Conservation (phyloP, 1,140 invertebrate species). For the Bombus waltoni region DNA sequence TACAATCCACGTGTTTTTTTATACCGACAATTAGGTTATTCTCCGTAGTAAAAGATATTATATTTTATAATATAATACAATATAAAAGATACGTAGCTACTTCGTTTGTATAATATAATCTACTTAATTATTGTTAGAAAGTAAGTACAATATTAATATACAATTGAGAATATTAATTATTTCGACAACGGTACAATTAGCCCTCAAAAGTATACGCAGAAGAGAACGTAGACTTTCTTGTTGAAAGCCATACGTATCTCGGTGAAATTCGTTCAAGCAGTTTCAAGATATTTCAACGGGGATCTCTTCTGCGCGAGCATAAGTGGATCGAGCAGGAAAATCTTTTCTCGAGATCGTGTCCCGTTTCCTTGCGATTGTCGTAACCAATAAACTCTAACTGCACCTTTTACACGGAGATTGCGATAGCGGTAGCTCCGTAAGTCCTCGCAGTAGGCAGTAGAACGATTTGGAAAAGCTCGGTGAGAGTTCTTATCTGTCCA, state of each 20-base stretch:
- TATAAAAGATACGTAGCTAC: too few species aligned
- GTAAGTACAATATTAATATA: too few species aligned
- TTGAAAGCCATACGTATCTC: neutral
- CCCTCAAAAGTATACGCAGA: neutral
- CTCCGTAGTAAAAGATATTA: too few species aligned
- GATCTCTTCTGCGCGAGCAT: slow-evolving; percentile 8
- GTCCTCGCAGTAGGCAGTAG: slow-evolving; percentile 43
- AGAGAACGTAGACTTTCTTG: neutral
- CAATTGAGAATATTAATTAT: neutral
- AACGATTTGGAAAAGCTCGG: slow-evolving; percentile 68
- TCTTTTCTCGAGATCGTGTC: slow-evolving; percentile 34
- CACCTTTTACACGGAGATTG: slow-evolving; percentile 61
- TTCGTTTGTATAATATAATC: too few species aligned
- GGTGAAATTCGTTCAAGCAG: neutral
- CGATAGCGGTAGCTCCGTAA: slow-evolving; percentile 53
- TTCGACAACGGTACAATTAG: too few species aligned
- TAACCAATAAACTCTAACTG: slow-evolving; percentile 70
- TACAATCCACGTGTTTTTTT: too few species aligned
- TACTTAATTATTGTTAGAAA: too few species aligned
- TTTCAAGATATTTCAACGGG: slow-evolving; percentile 24
- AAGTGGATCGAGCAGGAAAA: slow-evolving; percentile 32
- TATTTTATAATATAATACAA: too few species aligned
- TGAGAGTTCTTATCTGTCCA: slow-evolving; percentile 62
- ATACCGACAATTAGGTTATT: too few species aligned
- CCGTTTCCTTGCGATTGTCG: slow-evolving; percentile 41